Evolutionary conservation across 2,113 vertebrate species (phyloP).

Genomic region (Merops nubicus): DNA sequence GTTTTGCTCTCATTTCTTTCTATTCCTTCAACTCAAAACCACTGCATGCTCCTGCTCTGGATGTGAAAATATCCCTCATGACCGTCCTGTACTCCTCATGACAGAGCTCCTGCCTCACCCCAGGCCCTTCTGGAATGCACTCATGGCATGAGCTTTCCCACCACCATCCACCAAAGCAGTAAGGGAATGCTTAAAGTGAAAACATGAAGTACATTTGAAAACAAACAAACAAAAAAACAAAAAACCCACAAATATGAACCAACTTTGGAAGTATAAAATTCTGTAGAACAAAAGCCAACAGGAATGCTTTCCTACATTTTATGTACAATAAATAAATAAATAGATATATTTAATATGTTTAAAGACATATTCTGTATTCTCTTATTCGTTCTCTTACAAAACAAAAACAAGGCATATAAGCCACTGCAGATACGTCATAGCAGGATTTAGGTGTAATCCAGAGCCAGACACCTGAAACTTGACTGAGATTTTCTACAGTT

Average conservation of each 20-base stretch:
- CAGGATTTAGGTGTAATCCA: not conserved
- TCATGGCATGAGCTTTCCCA: not conserved
- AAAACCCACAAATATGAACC: no score
- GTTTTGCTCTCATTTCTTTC: not conserved
- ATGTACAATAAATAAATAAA: not conserved
- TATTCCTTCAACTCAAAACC: not conserved
- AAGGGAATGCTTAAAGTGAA: not conserved
- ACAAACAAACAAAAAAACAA: no score
- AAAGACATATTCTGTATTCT: not conserved
- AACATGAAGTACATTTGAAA: not conserved
- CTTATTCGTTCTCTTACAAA: not conserved
- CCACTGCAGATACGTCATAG: not conserved
- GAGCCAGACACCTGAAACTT: not conserved
- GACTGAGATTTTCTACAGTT: not conserved
- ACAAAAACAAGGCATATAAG: not conserved
- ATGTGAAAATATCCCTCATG: not conserved
- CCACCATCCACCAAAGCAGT: not conserved
- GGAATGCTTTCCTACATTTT: not conserved
- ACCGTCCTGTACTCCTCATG: no score
- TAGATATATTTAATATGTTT: not conserved
- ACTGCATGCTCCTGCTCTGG: not conserved
- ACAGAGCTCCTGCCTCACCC: not conserved
- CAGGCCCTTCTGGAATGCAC: rapidly evolving
- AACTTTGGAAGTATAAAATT: not conserved
- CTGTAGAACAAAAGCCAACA: not conserved